phyloP scores from a whole-genome alignment of 2,888 invertebrate species.

The Orgyia antiqua region DNA sequence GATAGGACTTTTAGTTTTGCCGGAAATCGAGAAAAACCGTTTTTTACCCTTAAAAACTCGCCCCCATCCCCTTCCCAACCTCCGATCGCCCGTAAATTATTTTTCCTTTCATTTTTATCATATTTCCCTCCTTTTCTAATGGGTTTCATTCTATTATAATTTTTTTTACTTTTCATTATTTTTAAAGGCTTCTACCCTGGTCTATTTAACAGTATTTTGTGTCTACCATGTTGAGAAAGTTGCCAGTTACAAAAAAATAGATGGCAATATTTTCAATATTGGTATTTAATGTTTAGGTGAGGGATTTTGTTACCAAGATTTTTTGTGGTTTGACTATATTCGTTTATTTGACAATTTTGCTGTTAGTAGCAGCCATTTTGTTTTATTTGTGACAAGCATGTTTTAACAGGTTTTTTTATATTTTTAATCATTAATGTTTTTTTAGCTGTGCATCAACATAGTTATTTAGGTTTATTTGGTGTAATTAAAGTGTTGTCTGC shows the following conservation, averaged over 20 bases:
- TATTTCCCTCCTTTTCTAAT: too few species aligned
- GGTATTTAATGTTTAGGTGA: slow-evolving; percentile 40
- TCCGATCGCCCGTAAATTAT: too few species aligned
- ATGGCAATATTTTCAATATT: slow-evolving; percentile 38
- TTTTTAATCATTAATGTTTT: slow-evolving; percentile 11
- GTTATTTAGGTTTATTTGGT: slow-evolving; percentile 14
- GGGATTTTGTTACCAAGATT: slow-evolving; percentile 62
- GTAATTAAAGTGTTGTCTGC: slow-evolving; percentile 24
- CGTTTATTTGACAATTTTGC: slow-evolving; percentile 45
- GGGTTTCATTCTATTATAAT: too few species aligned
- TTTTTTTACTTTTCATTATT: too few species aligned
- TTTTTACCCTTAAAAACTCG: too few species aligned
- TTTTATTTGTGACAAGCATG: slow-evolving; percentile 36
- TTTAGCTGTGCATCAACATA: too few species aligned
- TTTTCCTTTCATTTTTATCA: too few species aligned
- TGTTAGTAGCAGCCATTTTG: slow-evolving; percentile 46
- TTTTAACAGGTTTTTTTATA: slow-evolving; percentile 21
- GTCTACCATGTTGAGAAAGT: slow-evolving; percentile 32
- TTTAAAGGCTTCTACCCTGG: too few species aligned
- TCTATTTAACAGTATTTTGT: slow-evolving; percentile 34
- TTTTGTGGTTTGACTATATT: slow-evolving; percentile 42
- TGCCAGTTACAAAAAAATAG: slow-evolving; percentile 18
- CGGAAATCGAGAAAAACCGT: too few species aligned
- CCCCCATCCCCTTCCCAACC: too few species aligned
- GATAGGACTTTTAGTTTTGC: too few species aligned